Percentiles rank a stretch among this genome's conserved stretches.
These are phyloP conservation scores for Sinelater perroti DNA, from an alignment of 2,888 invertebrate genomes.

Conservation along the genomic window DNA sequence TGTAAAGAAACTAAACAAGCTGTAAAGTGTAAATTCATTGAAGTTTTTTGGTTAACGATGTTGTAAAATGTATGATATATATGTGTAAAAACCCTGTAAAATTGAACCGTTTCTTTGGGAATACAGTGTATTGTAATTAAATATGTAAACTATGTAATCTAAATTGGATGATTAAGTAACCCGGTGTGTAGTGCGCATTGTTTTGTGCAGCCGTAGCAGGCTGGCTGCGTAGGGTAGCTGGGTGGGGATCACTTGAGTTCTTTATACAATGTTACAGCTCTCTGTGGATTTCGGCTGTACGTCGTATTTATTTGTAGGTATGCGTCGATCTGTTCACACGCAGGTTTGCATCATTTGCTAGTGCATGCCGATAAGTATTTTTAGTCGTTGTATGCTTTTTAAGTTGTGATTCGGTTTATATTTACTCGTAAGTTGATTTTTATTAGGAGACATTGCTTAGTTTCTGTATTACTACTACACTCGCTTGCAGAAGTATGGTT, in stretches of 20 bases:
- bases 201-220: constrained; percentile 27
- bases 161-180: constrained; percentile 49
- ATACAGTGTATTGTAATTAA: constrained; percentile 47
- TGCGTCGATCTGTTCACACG: constrained; percentile 56
- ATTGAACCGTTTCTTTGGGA: constrained; percentile 60
- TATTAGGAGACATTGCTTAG: constrained; percentile 14
- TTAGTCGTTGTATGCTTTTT: constrained; percentile 41
- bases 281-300: constrained; percentile 59
- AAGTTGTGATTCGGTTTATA: constrained; percentile 34
- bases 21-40: constrained; percentile 63
- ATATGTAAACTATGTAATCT: constrained; percentile 49
- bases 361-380: constrained; percentile 42
- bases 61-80: constrained; percentile 60
- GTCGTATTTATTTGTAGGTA: constrained; percentile 57
- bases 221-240: constrained; percentile 60
- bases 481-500: constrained; percentile 35
- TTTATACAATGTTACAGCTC: constrained; percentile 48
- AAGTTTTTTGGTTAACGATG: constrained; percentile 58
- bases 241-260: constrained; percentile 62
- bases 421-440: constrained; percentile 25
- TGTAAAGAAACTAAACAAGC: constrained; percentile 61
- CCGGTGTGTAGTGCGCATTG: constrained; percentile 33
- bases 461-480: constrained; percentile 27
- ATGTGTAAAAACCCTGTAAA: constrained; percentile 60
- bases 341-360: constrained; percentile 33